Evolutionary conservation across 2,113 vertebrate species (phyloP), one percentile per base, ranked within the genome.

Genomic region (Callaeas wilsoni): DNA sequence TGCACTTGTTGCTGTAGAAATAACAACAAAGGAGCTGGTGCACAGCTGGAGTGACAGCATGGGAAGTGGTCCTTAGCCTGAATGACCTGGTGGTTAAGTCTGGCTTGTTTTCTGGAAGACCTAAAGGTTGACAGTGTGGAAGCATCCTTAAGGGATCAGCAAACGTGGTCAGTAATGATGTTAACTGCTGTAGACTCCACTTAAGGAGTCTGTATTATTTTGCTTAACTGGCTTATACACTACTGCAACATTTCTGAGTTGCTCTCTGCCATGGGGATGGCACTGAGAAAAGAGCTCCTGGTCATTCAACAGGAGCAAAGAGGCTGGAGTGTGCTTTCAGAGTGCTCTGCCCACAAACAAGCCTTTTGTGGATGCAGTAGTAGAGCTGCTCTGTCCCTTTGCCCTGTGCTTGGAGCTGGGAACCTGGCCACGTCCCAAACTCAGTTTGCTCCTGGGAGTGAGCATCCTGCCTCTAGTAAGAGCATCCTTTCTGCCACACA

Each of bases 31-130:
- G 33, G 78, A 70, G 23, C 59, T 47, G 53, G 44, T 56, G 35
- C 2, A 3, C 3, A 0, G n/a, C n/a, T 44, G 69, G 23, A n/a
- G 16, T 67, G 47, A 13, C 16, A 5, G 6, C 4, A 1, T 26
- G 46, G 39, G 35, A 52, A 23, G 46, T 3, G 2, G 12, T 53
- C 33, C 56, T 65, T 19, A 50, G 63, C 39, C 13, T 7, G 9
- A 27, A 27, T 16, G n/a, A 21, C 20, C 26, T 22, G 26, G 19
- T 8, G 2, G 17, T 52, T 44, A 41, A 64, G 30, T 37, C 46
- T 41, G 56, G 27, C 30, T 65, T 53, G 22, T 50, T 46, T 71
- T 71, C 12, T 57, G 53, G 22, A 50, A 79, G 39, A 21, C 27
- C 42, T 80, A 10, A 68, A 46, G 32, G 29, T 39, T 25, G 2